These are phyloP conservation scores for Otus scops DNA, from an alignment of 2,797 vertebrate genomes.

Conservation along the genomic window DNA sequence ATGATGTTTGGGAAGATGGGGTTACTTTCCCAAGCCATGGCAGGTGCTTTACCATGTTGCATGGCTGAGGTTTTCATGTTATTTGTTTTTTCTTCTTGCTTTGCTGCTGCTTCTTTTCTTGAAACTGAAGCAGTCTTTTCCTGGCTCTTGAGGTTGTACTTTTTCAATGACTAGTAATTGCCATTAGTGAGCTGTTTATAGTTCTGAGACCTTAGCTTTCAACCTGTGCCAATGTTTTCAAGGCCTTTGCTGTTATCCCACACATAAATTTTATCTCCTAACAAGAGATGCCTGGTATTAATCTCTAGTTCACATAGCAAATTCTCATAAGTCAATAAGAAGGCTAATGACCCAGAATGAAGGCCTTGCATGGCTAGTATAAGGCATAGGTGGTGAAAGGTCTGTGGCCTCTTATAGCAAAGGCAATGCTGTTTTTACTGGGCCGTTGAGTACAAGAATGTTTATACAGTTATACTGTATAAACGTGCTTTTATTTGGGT, in stretches of 20 bases:
- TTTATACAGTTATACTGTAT: not conserved
- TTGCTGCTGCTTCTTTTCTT: not conserved
- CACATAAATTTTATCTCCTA: not conserved
- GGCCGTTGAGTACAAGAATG: not conserved
- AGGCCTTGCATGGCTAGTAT: not conserved
- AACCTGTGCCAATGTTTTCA: not conserved
- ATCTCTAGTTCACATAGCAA: not conserved
- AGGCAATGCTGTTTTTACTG: not conserved
- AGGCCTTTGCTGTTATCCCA: not conserved
- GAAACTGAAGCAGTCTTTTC: not conserved
- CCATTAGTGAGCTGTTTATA: not conserved
- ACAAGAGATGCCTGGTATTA: not conserved
- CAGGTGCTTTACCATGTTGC: not conserved
- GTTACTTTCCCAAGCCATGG: not conserved
- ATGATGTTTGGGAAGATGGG: not conserved
- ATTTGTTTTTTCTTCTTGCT: not conserved
- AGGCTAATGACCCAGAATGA: not conserved
- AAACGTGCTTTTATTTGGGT: not conserved
- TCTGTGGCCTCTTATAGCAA: not conserved
- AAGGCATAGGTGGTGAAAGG: not conserved
- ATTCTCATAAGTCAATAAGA: not conserved
- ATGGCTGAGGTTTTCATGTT: not conserved
- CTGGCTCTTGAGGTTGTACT: not conserved
- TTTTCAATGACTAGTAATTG: not conserved
- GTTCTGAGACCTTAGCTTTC: not conserved